phyloP scores from a whole-genome alignment of 2,113 vertebrate species.

The Halichoerus grypus region DNA sequence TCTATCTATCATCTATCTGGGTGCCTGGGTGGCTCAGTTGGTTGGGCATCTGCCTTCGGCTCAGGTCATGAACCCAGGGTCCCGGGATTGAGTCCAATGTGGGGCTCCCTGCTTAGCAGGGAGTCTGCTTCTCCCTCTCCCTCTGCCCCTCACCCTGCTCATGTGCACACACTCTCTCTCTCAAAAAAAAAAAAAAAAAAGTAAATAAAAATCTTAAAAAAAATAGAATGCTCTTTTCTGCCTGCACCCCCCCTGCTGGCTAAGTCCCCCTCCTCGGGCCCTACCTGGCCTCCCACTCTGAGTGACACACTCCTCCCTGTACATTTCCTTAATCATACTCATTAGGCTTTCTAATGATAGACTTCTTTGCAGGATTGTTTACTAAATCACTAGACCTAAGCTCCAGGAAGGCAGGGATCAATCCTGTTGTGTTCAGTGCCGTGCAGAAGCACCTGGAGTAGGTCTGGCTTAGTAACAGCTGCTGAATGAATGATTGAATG shows the following conservation, averaged over 20 bases:
- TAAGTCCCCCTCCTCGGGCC: neutral
- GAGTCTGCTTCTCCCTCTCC: neutral
- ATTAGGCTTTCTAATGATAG: neutral
- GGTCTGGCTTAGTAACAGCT: neutral
- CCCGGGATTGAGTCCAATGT: neutral
- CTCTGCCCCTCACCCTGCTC: neutral
- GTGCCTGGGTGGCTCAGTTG: neutral
- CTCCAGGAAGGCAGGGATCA: neutral
- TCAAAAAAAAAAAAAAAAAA: no score
- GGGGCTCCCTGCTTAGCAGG: neutral
- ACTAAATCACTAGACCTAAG: neutral
- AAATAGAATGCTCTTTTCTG: neutral
- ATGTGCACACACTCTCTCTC: neutral
- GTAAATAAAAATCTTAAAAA: neutral
- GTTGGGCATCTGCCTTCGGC: neutral
- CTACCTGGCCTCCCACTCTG: neutral
- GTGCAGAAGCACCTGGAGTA: neutral
- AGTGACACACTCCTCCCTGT: neutral
- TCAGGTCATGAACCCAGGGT: neutral
- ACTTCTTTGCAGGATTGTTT: neutral
- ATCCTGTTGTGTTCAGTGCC: neutral
- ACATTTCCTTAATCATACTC: neutral
- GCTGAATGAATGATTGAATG: neutral
- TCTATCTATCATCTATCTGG: no score
- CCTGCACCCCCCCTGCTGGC: neutral